A percentile compares a stretch with the other conserved stretches of the same genome.
Evolutionary conservation across 2,113 vertebrate species (phyloP).

Genomic region (Brachyhypopomus gauderio): DNA sequence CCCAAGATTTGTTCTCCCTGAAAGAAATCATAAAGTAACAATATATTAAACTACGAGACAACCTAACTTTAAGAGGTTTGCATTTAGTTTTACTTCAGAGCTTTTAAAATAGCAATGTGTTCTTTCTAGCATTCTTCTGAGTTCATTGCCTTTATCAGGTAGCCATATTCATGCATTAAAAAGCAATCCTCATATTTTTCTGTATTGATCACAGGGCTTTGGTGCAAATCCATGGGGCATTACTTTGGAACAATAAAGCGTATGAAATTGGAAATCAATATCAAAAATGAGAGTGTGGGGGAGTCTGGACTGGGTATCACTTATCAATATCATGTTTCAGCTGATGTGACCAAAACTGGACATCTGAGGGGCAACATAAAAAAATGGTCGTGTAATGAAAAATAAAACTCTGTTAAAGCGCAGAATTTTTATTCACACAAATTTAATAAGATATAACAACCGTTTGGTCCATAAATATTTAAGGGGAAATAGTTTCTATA

Average conservation of each 20-base stretch:
- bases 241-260: constrained; percentile 80
- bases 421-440: constrained; percentile 99
- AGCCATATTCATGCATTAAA: constrained; percentile 93
- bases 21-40: constrained; percentile 99
- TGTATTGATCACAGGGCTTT: constrained; percentile 75
- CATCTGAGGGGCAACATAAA: constrained; percentile 68
- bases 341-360: constrained; percentile 67
- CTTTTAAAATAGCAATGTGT: constrained; percentile 64
- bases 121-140: constrained; percentile 82
- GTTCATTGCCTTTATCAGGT: constrained; percentile 76
- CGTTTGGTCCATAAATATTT: constrained; percentile 99
- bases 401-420: constrained; percentile 99
- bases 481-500: constrained; percentile 99
- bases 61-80: constrained; percentile 97
- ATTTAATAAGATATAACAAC: constrained; percentile 99
- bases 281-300: constrained; percentile 70
- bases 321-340: constrained; percentile 64
- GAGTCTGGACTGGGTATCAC: constrained; percentile 65
- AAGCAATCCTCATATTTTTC: constrained; percentile 79
- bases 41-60: constrained; percentile 99
- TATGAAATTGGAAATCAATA: constrained; percentile 74
- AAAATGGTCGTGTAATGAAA: constrained; percentile 82
- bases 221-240: constrained; percentile 96
- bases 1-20: constrained; percentile 99
- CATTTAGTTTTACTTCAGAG: constrained; percentile 78